phyloP scores from a whole-genome alignment of 2,888 invertebrate species.

The Dilophus febrilis region DNA sequence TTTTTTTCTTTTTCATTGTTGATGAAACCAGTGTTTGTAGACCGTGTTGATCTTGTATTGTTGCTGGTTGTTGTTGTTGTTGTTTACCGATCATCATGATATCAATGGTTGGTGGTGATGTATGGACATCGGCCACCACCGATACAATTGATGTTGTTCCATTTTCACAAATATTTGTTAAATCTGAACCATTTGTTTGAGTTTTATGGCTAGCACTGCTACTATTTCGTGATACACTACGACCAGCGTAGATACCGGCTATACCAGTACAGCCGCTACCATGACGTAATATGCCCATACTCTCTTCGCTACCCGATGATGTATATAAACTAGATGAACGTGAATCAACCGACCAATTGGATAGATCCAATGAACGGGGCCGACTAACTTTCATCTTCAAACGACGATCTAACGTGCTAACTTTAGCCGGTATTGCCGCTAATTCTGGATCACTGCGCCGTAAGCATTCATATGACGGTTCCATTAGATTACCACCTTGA shows the following conservation, averaged over 20 bases:
- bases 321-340: conserved; percentile 65
- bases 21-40: conserved; percentile 8
- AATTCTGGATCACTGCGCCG: conserved; percentile 70
- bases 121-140: conserved; percentile 19
- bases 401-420: conserved; percentile 63
- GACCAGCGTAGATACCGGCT: conserved; percentile 21
- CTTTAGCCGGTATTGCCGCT: conserved; percentile 65
- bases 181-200: conserved; percentile 28
- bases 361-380: conserved; percentile 64
- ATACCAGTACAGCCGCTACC: conserved; percentile 12
- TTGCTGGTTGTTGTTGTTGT: conserved; percentile 6
- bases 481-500: conserved; percentile 38
- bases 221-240: conserved; percentile 57
- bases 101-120: conserved; percentile 2
- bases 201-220: conserved; percentile 55
- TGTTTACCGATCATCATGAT: background rate
- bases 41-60: background rate
- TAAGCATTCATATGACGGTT: conserved; percentile 51
- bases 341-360: conserved; percentile 79
- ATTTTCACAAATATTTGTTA: conserved; percentile 36
- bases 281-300: conserved; percentile 45
- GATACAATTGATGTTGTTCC: conserved; percentile 27
- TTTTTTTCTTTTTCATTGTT: conserved; percentile 17
- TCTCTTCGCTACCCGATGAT: conserved; percentile 75
- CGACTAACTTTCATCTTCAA: conserved; percentile 67